Evolutionary conservation across 2,797 vertebrate genomes (phyloP).

Genomic region (Pseudochirops corinnae): DNA sequence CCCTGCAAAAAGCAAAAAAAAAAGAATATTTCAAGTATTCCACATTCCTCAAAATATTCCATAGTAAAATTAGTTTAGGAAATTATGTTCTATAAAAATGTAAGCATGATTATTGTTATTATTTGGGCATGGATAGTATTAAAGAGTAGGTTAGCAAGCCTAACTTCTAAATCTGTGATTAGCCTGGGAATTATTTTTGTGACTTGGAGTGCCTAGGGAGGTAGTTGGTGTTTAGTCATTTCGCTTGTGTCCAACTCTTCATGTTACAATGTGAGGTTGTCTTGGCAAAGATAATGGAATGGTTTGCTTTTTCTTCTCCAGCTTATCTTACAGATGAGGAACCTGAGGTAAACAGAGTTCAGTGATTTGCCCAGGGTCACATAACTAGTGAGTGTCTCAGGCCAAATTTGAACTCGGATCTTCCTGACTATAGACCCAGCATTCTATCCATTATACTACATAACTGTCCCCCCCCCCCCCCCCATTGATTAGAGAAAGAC

Average conservation of each 20-base stretch:
- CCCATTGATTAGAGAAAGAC: background rate
- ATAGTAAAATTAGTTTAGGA: background rate
- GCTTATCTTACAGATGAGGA: background rate
- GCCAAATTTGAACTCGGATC: background rate
- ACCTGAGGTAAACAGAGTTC: background rate
- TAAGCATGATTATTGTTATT: background rate
- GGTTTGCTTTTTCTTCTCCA: background rate
- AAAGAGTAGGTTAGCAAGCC: background rate
- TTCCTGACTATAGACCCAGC: background rate
- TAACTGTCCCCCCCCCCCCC: background rate
- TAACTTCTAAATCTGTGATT: background rate
- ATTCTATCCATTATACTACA: background rate
- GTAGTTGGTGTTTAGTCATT: background rate
- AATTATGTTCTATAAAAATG: background rate
- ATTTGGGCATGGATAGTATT: background rate
- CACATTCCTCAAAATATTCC: background rate
- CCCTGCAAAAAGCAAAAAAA: too few relatives aligned
- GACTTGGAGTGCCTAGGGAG: background rate
- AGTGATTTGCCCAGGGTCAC: background rate
- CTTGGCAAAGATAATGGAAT: background rate
- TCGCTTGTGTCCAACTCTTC: background rate
- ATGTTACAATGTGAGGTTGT: background rate
- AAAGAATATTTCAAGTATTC: background rate
- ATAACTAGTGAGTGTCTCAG: background rate
- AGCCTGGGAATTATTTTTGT: background rate